phyloP scores from a whole-genome alignment of 2,797 vertebrate genomes.

The Anguilla pacifica region DNA sequence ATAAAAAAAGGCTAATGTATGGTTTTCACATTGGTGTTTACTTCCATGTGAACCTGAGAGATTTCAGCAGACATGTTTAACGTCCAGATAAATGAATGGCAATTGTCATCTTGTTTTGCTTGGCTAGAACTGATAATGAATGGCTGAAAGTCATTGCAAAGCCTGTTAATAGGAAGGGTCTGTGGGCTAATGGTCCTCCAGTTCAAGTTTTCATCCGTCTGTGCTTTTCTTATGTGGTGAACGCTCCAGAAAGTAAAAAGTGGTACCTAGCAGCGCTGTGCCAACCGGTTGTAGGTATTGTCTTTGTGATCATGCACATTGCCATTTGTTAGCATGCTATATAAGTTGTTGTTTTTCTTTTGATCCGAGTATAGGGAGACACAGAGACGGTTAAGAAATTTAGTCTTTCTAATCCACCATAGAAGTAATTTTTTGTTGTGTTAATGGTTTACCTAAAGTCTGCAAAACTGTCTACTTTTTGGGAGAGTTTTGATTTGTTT shows the following conservation, averaged over 20 bases:
- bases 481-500: neutral
- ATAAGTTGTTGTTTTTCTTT: neutral
- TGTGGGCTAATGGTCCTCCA: neutral
- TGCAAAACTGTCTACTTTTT: neutral
- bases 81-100: neutral
- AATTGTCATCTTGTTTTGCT: neutral
- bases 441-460: neutral
- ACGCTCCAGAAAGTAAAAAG: neutral
- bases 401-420: slow-evolving; percentile 5
- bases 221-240: neutral
- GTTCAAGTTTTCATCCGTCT: neutral
- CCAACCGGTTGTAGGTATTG: neutral
- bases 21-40: no score
- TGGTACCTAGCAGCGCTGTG: neutral
- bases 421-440: neutral
- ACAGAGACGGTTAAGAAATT: neutral
- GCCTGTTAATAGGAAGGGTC: neutral
- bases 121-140: neutral
- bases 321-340: neutral
- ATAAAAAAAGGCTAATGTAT: no score
- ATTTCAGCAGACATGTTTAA: neutral
- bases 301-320: neutral
- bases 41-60: no score
- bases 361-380: neutral
- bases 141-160: neutral